Base-by-base conservation (phyloP, 2,113 vertebrate species). In the Melanostigma gelatinosum region DNA sequence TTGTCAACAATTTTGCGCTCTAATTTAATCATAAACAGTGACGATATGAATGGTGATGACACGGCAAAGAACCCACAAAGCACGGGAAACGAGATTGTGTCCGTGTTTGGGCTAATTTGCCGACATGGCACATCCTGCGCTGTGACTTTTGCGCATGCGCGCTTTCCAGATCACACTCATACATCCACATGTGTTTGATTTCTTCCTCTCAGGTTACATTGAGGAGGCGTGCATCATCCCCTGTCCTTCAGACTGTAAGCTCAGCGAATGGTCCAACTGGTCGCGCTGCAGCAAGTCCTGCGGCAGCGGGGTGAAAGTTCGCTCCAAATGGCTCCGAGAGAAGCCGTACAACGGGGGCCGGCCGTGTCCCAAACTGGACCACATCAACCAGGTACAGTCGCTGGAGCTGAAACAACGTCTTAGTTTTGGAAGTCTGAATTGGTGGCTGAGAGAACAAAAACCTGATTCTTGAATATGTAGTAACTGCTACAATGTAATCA, bases 231-330 rank as follows among this genome's bases (percentile, higher is more conserved):
- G 98, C 83, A 98, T 98, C 88, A 98, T 98, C 80, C 96, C 97
- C 8, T 99, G 98, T 52, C 98, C 98, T 0, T 98, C 98, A 0
- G 98, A 99, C 94, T 99, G 98, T 93, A 99, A 99, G 77, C 97
- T 99, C 79, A 99, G 98, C 1, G 98, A 99, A 70, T 99, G 98
- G 98, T 99, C 98, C 91, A 99, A 97, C 90, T 99, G 98, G 98
- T 99, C 98, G 0, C 97, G 98, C 77, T 99, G 98, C 82, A 99
- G 97, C 69, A 99, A 98, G 85, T 99, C 98, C 57, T 99, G 98
- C 4, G 98, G 98, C n/a, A 99, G 97, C 0, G 98, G 98, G 0
- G 97, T 99, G 75, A 99, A 99, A 69, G 98, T 99, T 85, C 96
- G 98, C 1, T 99, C 98, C 71, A 99, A 99, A 78, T 99, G 98